Evolutionary conservation across 2,797 vertebrate species (phyloP).

Genomic region (Etheostoma nigrum): DNA sequence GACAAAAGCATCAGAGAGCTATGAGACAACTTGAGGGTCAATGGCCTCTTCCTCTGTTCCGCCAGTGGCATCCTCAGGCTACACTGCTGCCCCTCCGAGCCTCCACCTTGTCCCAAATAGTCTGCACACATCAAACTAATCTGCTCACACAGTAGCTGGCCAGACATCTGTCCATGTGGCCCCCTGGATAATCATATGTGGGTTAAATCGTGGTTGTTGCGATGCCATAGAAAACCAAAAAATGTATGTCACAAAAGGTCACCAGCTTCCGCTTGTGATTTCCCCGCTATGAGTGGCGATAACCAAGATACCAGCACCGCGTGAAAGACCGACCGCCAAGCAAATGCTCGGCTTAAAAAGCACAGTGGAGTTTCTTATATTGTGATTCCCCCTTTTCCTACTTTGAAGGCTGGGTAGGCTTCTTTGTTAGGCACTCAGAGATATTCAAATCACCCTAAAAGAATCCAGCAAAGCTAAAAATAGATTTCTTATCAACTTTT

Average conservation of each 20-base stretch:
- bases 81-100: constrained; percentile 33
- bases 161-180: constrained; percentile 59
- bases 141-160: constrained; percentile 42
- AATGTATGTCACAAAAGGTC: constrained; percentile 25
- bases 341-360: constrained; percentile 41
- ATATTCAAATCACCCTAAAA: constrained; percentile 51
- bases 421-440: constrained; percentile 58
- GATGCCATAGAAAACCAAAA: background rate
- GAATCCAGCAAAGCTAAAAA: constrained; percentile 51
- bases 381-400: constrained; percentile 23
- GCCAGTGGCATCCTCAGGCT: constrained; percentile 33
- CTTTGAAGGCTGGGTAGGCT: constrained; percentile 63
- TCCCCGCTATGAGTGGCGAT: constrained; percentile 20
- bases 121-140: constrained; percentile 53
- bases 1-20: constrained; percentile 2
- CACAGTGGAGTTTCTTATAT: constrained; percentile 38
- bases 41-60: constrained; percentile 16
- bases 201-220: constrained; percentile 39
- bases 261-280: background rate
- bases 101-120: constrained; percentile 44
- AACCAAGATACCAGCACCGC: background rate
- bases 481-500: constrained; percentile 59
- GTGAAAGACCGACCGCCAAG: constrained; percentile 21
- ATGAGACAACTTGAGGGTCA: constrained; percentile 30
- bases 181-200: constrained; percentile 40